phyloP scores from a whole-genome alignment of 2,888 invertebrate species.

The Allolobophora icterica region DNA sequence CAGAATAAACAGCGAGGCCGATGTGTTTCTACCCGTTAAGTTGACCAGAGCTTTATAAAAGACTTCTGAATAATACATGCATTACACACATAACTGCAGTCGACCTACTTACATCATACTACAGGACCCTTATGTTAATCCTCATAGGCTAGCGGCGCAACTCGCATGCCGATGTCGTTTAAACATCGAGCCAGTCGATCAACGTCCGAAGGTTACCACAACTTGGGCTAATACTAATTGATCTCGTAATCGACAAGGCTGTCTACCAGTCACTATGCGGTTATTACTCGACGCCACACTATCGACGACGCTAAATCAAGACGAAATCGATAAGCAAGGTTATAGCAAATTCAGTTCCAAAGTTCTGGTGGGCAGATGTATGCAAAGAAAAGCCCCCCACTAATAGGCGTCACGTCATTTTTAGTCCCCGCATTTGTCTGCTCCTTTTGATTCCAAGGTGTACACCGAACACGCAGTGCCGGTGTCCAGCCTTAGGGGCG shows the following conservation, averaged over 20 bases:
- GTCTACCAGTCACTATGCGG: no score
- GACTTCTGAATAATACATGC: neutral
- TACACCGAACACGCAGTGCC: no score
- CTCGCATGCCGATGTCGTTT: neutral
- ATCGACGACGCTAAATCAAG: neutral
- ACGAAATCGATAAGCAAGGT: neutral
- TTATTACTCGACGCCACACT: no score
- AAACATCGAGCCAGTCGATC: neutral
- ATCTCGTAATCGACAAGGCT: neutral
- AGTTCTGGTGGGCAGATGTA: neutral
- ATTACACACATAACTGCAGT: neutral
- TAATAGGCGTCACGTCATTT: no score
- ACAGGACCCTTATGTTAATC: neutral
- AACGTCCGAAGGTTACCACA: neutral
- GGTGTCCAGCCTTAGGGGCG: no score
- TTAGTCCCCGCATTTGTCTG: no score
- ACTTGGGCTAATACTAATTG: neutral
- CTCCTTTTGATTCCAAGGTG: no score
- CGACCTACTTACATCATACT: neutral
- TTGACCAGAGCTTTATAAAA: neutral
- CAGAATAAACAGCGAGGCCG: neutral
- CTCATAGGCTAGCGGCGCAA: neutral
- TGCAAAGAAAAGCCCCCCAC: no score
- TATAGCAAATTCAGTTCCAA: neutral
- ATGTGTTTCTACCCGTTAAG: constrained; percentile 2